Conservation (phyloP, 2,797 vertebrate species). For the Babyrousa celebensis region DNA sequence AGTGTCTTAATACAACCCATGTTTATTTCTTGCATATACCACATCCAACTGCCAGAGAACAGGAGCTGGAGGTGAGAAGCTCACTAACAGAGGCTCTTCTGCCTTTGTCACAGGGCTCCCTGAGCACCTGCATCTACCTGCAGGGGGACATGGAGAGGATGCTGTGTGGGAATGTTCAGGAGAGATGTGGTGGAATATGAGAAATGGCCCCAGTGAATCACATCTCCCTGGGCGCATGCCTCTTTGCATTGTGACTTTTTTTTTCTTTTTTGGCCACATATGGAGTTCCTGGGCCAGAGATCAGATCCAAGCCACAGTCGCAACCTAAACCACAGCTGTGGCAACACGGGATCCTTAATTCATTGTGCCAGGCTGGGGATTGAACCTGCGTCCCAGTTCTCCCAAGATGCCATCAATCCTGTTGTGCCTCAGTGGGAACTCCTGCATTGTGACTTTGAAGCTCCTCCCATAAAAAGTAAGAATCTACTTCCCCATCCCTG, state of each 20-base stretch:
- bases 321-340: too few relatives aligned
- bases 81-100: neutral
- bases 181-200: neutral
- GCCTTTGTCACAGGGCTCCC: neutral
- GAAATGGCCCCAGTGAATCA: neutral
- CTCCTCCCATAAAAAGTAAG: neutral
- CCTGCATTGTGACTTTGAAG: neutral
- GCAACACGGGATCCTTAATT: too few relatives aligned
- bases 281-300: too few relatives aligned
- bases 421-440: too few relatives aligned
- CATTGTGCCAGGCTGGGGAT: too few relatives aligned
- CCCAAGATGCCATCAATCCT: too few relatives aligned
- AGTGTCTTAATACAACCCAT: conserved; percentile 3
- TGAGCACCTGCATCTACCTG: neutral
- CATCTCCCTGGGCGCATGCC: neutral
- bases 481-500: neutral
- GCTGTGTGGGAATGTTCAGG: neutral
- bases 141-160: neutral
- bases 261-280: too few relatives aligned
- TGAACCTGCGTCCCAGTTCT: too few relatives aligned
- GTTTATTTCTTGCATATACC: conserved; percentile 44
- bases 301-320: too few relatives aligned
- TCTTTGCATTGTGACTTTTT: neutral
- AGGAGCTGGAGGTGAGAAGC: neutral
- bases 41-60: neutral